phyloP scores from a whole-genome alignment of 2,888 invertebrate species.

The Drosophila suboccidentalis region DNA sequence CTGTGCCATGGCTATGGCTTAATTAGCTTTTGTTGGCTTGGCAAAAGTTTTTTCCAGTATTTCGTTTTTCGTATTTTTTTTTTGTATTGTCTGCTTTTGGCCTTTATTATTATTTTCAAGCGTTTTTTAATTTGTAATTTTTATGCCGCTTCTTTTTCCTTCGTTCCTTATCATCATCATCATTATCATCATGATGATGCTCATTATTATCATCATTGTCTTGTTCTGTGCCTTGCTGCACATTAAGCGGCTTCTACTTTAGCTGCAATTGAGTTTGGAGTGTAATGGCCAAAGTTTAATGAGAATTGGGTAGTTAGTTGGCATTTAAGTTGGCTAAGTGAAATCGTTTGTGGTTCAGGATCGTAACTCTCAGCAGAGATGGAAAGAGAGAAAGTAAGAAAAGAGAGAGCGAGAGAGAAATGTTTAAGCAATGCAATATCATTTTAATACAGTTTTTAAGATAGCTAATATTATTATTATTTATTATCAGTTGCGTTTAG shows the following conservation, averaged over 20 bases:
- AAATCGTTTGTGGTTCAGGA: slow-evolving; percentile 50
- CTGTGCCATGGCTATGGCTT: slow-evolving; percentile 70
- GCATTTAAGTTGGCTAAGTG: slow-evolving; percentile 65
- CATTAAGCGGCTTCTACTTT: slow-evolving; percentile 55
- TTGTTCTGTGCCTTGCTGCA: slow-evolving; percentile 26
- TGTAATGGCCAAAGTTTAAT: slow-evolving; percentile 73
- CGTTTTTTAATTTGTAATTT: slow-evolving; percentile 74
- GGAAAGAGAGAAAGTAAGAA: neutral
- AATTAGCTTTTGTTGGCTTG: slow-evolving; percentile 74
- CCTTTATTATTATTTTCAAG: slow-evolving; percentile 71
- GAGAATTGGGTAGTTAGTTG: slow-evolving; percentile 74
- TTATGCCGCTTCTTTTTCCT: slow-evolving; percentile 55
- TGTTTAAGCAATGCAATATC: neutral
- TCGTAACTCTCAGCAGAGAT: neutral
- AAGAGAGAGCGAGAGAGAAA: neutral
- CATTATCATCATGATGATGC: slow-evolving; percentile 13
- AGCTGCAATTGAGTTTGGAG: slow-evolving; percentile 68
- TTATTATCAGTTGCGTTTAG: neutral
- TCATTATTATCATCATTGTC: slow-evolving; percentile 18
- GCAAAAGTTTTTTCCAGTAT: slow-evolving; percentile 32
- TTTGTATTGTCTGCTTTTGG: slow-evolving; percentile 46
- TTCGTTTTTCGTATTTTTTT: slow-evolving; percentile 7
- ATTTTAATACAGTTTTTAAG: neutral
- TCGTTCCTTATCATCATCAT: slow-evolving; percentile 27
- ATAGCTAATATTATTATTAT: neutral